Conservation (phyloP, 2,888 invertebrate genomes). For the Fragum sueziense region DNA sequence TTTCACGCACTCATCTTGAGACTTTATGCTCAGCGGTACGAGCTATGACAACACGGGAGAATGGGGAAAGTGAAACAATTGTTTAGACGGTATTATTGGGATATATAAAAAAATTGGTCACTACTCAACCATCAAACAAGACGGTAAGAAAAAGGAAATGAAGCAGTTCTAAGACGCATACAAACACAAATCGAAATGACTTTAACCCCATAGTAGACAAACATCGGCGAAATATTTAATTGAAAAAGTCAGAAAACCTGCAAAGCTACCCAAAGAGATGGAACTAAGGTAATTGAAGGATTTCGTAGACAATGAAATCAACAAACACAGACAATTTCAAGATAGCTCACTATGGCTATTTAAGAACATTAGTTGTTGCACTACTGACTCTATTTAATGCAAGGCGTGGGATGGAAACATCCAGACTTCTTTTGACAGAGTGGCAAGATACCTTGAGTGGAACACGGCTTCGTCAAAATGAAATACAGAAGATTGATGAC, state of each 20-base stretch:
- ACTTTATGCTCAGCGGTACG: constrained; percentile 7
- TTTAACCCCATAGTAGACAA: neutral
- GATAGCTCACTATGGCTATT: neutral
- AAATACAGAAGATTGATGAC: neutral
- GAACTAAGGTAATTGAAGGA: neutral
- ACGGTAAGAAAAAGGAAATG: neutral
- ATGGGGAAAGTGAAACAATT: neutral
- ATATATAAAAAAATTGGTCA: constrained; percentile 2
- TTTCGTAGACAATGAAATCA: no score
- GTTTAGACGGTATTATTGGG: neutral
- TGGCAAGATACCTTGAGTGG: neutral
- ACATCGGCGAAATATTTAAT: neutral
- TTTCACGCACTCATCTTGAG: neutral
- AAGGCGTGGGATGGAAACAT: neutral
- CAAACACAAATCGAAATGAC: neutral
- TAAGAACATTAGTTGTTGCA: constrained; percentile 5
- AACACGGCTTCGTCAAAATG: neutral
- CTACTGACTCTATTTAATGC: constrained; percentile 7
- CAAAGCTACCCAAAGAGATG: neutral
- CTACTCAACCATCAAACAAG: neutral
- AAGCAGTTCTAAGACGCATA: neutral
- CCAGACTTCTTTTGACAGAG: neutral
- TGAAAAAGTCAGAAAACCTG: constrained; percentile 7
- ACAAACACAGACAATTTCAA: neutral
- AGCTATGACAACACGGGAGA: neutral